phyloP scores from a whole-genome alignment of 2,888 invertebrate genomes.

The Drosophila ochracea region DNA sequence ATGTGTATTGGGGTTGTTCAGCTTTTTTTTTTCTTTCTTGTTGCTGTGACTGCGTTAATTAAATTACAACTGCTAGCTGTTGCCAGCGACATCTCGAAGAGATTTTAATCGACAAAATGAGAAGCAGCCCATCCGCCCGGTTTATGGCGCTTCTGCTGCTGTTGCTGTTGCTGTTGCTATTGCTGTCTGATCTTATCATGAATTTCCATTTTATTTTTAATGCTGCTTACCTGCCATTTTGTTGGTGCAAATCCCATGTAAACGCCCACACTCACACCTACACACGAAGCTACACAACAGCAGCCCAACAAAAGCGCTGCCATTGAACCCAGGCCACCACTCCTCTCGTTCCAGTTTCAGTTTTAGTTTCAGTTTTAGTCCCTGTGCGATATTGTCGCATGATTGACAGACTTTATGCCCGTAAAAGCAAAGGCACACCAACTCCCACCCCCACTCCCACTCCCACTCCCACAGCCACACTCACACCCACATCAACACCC shows the following conservation, averaged over 20 bases:
- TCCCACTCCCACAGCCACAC: background rate
- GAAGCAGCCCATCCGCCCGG: slow-evolving; percentile 21
- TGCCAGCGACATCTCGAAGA: slow-evolving; percentile 37
- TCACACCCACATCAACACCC: slow-evolving; percentile 10
- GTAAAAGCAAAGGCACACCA: slow-evolving; percentile 28
- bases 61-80: slow-evolving; percentile 51
- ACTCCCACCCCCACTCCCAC: background rate
- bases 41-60: slow-evolving; percentile 50
- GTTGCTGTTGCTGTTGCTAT: slow-evolving; percentile 1
- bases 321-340: slow-evolving; percentile 28
- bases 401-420: slow-evolving; percentile 60
- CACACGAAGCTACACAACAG: slow-evolving; percentile 1
- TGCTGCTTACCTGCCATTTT: slow-evolving; percentile 56
- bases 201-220: slow-evolving; percentile 53
- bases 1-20: slow-evolving; percentile 19
- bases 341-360: slow-evolving; percentile 11
- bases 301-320: slow-evolving; percentile 14
- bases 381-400: slow-evolving; percentile 53
- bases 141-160: background rate
- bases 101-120: slow-evolving; percentile 58
- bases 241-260: slow-evolving; percentile 34
- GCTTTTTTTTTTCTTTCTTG: slow-evolving; percentile 5
- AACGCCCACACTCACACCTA: background rate
- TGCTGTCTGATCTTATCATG: slow-evolving; percentile 46
- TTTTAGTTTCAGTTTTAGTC: slow-evolving; percentile 32